Base-by-base conservation (phyloP, 2,888 invertebrate species). In the Physocephala rufipes region DNA sequence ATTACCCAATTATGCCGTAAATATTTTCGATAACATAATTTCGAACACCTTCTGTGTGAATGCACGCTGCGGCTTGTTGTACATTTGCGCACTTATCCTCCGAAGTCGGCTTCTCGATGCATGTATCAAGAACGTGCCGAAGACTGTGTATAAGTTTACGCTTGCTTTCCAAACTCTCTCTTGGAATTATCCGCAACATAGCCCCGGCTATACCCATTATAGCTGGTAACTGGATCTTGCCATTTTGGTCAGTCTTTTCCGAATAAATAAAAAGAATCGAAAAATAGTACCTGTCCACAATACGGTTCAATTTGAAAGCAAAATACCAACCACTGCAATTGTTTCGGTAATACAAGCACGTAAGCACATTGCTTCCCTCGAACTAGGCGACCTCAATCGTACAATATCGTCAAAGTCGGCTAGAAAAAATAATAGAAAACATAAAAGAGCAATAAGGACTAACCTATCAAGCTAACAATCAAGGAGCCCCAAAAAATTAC, bases 281-380 rank as follows among this genome's bases (percentile, higher is more conserved):
- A 53, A 53, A 53, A 53, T 21, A 53, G 49, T 15, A 15, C 45
- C 45, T 12, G 15, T 12, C 15, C 15, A 12, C 3, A 49, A 49
- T 4, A 19, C 5, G 16, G 49, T 5, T 4, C 5, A n/a, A 19
- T 19, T n/a, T 15, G 49, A 49, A 28, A 13, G 19, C 58, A 26
- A 28, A 2, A 58, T 58, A 58, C 58, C 13, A 58, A 58, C 58
- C 58, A 58, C 12, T 26, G 26, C 26, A 28, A 58, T 28, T 16
- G 15, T 26, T 28, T 58, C 7, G 15, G 58, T 28, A 9, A 58
- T 1, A 28, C 58, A 58, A 24, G 58, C 58, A 15, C 58, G 58
- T 15, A 58, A 16, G 26, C 58, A 58, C 3, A 28, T 58, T 4
- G 26, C 26, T 9, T 24, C 7, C 13, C 16, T 2, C 7, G 26